Evolutionary conservation across 2,113 vertebrate species (phyloP).

Genomic region (Nipponia nippon): DNA sequence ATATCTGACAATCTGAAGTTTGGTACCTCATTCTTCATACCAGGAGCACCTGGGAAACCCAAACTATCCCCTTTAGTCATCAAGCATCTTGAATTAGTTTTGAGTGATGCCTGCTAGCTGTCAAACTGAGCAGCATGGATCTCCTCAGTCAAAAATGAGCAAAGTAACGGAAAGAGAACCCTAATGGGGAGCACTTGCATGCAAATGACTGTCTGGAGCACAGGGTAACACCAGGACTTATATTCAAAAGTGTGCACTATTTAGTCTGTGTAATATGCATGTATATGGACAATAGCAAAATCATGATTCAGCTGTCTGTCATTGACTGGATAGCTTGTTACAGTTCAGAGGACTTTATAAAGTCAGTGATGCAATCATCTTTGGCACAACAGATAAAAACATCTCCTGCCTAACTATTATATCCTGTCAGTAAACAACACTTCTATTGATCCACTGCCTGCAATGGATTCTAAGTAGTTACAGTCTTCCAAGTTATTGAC

Average conservation of each 20-base stretch:
- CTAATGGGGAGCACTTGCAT: neutral
- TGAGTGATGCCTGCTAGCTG: neutral
- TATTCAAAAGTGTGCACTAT: neutral
- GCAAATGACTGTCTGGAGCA: neutral
- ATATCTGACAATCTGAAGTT: neutral
- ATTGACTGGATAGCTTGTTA: neutral
- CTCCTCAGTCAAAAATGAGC: neutral
- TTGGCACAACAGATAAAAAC: neutral
- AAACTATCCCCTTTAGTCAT: neutral
- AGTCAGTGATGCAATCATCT: neutral
- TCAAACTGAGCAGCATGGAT: neutral
- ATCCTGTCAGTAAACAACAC: neutral
- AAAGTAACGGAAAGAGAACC: neutral
- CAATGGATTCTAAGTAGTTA: neutral
- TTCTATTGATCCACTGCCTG: neutral
- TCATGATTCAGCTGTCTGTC: neutral
- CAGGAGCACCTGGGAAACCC: neutral
- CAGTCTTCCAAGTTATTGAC: neutral
- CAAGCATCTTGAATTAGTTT: neutral
- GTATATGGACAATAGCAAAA: neutral
- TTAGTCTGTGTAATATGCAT: neutral
- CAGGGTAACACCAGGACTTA: neutral
- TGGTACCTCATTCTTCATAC: neutral
- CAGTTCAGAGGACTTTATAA: neutral
- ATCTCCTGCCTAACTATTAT: neutral